Evolutionary conservation across 1,140 invertebrate species (phyloP).

Genomic region (Ganaspis sp.): DNA sequence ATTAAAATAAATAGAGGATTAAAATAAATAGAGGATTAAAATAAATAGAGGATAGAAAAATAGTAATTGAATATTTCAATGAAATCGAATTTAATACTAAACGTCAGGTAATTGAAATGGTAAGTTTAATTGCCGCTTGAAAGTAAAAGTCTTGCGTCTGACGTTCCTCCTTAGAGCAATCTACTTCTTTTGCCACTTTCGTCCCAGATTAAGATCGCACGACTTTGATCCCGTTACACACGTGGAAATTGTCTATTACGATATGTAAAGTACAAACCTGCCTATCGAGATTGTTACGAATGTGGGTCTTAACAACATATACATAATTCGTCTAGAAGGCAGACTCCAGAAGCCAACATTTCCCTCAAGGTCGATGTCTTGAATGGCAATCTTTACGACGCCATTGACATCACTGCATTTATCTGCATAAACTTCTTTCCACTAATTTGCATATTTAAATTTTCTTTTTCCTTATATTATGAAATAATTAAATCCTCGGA

Average conservation of each 20-base stretch:
- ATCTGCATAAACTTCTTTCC: neutral
- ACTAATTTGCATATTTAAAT: no score
- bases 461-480: no score
- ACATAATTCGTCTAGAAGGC: slow-evolving; percentile 14
- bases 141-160: neutral
- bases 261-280: neutral
- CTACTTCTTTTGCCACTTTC: neutral
- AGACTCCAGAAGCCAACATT: neutral
- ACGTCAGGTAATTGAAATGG: no score
- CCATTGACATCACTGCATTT: neutral
- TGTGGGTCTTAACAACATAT: slow-evolving; percentile 10
- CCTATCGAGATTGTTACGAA: neutral
- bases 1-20: no score
- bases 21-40: no score
- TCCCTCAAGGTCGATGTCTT: slow-evolving; percentile 27
- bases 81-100: no score
- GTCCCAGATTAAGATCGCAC: slow-evolving; percentile 28
- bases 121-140: neutral
- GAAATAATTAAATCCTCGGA: no score
- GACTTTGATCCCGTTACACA: slow-evolving; percentile 38
- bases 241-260: slow-evolving; percentile 30
- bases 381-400: slow-evolving; percentile 12
- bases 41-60: no score
- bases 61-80: no score
- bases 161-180: neutral